phyloP scores from a whole-genome alignment of 2,888 invertebrate genomes.

The Tortrix viridana region DNA sequence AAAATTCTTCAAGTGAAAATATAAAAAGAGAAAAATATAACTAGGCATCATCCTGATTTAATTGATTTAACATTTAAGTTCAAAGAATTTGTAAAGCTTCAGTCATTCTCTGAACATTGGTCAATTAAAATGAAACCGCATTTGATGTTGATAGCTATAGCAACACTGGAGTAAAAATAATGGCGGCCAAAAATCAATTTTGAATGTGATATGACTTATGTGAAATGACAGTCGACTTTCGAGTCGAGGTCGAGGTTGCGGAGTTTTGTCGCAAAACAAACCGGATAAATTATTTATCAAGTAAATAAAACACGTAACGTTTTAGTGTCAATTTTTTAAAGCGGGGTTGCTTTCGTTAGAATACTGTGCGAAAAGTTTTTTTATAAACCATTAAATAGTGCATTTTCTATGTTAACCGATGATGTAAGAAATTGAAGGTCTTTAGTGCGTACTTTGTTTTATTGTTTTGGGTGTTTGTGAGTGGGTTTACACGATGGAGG shows the following conservation, averaged over 20 bases:
- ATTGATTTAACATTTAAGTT: neutral
- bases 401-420: constrained; percentile 68
- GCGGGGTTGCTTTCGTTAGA: constrained; percentile 9
- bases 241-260: constrained; percentile 41
- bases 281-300: constrained; percentile 48
- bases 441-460: constrained; percentile 53
- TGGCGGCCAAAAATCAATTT: constrained; percentile 83
- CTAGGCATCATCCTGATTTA: neutral
- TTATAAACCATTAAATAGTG: constrained; percentile 33
- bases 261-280: constrained; percentile 45
- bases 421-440: constrained; percentile 80
- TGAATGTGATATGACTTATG: constrained; percentile 57
- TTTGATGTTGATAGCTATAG: constrained; percentile 12
- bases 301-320: constrained; percentile 47
- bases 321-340: constrained; percentile 12
- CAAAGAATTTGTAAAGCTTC: neutral
- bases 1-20: neutral
- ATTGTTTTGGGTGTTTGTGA: constrained; percentile 51
- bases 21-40: neutral
- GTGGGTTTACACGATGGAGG: constrained; percentile 61
- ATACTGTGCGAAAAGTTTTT: constrained; percentile 4
- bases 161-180: constrained; percentile 50
- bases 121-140: neutral
- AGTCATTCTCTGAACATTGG: neutral
- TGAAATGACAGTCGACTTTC: constrained; percentile 50